Conservation (phyloP, 2,888 invertebrate genomes). For the Orthonychiurus folsomi region DNA sequence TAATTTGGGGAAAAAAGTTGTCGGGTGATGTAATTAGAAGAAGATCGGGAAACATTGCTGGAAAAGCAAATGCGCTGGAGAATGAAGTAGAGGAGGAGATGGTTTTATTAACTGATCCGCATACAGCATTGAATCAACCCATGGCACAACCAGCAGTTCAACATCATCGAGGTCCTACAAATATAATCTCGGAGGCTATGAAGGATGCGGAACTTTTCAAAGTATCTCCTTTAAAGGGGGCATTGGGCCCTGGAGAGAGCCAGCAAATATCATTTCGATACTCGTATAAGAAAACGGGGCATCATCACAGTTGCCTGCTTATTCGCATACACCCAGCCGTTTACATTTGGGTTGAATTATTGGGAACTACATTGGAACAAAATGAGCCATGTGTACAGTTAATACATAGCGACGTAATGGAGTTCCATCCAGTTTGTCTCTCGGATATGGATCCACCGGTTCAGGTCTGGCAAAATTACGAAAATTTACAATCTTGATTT, state of each 20-base stretch:
- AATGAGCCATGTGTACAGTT: constrained; percentile 24
- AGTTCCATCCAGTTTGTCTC: constrained; percentile 27
- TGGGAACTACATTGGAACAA: constrained; percentile 20
- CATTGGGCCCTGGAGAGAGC: constrained; percentile 19
- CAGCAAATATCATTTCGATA: constrained; percentile 25
- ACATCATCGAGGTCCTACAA: neutral
- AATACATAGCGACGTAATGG: constrained; percentile 23
- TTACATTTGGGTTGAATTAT: constrained; percentile 34
- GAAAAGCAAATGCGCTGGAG: neutral
- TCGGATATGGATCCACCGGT: constrained; percentile 34
- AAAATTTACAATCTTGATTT: neutral
- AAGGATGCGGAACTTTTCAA: constrained; percentile 14
- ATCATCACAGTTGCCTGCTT: constrained; percentile 25
- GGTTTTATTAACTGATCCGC: neutral
- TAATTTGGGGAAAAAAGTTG: neutral
- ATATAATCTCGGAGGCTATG: neutral
- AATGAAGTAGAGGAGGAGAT: constrained; percentile 7
- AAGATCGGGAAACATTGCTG: neutral
- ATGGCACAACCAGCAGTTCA: neutral
- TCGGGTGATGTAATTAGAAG: neutral
- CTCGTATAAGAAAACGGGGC: constrained; percentile 18
- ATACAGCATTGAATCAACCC: neutral
- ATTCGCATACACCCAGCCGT: constrained; percentile 32
- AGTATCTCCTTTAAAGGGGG: constrained; percentile 19
- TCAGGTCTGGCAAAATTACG: constrained; percentile 18